A percentile compares a stretch with the other conserved stretches of the same genome.
Evolutionary conservation across 2,888 invertebrate species (phyloP).

Genomic region (Tridacna gigas): DNA sequence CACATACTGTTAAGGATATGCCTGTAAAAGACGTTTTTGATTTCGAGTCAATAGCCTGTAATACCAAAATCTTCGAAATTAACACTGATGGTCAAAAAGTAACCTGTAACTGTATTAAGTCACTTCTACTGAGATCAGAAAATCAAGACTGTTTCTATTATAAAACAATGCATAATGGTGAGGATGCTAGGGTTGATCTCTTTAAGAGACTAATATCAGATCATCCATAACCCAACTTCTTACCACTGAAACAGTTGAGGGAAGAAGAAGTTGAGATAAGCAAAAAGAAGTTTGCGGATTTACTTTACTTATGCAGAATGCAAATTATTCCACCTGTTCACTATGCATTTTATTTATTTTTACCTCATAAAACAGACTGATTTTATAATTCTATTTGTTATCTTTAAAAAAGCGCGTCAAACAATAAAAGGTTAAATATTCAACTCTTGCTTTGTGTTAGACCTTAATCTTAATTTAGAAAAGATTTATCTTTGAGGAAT

Average conservation of each 20-base stretch:
- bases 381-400: too few relatives aligned
- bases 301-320: constrained; percentile 22
- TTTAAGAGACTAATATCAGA: background rate
- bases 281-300: constrained; percentile 22
- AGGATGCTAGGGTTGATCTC: background rate
- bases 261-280: constrained; percentile 22
- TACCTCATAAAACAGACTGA: too few relatives aligned
- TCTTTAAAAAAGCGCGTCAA: too few relatives aligned
- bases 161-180: constrained; percentile 6
- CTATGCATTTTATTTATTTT: too few relatives aligned
- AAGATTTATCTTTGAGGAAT: too few relatives aligned
- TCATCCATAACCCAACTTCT: background rate
- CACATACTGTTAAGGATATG: constrained; percentile 18
- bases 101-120: constrained; percentile 22
- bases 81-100: constrained; percentile 29
- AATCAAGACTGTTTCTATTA: background rate
- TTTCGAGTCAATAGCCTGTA: constrained; percentile 6
- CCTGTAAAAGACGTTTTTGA: constrained; percentile 16
- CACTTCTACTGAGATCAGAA: background rate
- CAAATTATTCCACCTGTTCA: constrained; percentile 31
- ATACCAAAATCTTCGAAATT: constrained; percentile 23
- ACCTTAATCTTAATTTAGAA: too few relatives aligned
- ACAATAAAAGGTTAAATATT: too few relatives aligned
- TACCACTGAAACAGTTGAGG: constrained; percentile 14
- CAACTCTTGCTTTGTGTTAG: too few relatives aligned